Conservation (phyloP, 2,888 invertebrate species). For the Trachelus iudaicus region DNA sequence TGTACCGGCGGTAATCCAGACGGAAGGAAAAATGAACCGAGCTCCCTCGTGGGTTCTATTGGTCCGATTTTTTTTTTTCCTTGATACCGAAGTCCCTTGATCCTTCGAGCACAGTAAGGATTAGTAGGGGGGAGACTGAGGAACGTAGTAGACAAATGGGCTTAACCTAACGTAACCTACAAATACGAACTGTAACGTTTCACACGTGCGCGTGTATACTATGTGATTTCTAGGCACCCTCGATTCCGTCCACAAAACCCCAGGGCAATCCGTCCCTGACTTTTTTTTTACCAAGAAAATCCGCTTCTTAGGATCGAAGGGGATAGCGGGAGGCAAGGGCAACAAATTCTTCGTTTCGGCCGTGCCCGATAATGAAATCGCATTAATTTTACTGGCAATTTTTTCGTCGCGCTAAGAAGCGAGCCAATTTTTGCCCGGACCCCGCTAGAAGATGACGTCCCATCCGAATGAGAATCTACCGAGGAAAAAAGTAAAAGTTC, state of each 20-base stretch:
- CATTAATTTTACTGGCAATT: background rate
- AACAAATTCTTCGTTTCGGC: constrained; percentile 1
- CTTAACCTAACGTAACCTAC: too few relatives aligned
- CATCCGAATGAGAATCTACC: background rate
- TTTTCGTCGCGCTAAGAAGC: background rate
- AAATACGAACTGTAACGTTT: background rate
- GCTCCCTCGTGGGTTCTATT: background rate
- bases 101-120: background rate
- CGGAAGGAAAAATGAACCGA: background rate
- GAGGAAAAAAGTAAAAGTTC: background rate
- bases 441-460: background rate
- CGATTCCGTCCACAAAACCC: background rate
- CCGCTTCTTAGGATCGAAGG: background rate
- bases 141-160: too few relatives aligned
- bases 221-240: too few relatives aligned
- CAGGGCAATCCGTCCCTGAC: background rate
- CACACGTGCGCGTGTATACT: background rate
- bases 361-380: background rate
- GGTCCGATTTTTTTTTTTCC: background rate
- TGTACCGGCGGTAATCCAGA: background rate
- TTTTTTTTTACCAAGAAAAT: background rate
- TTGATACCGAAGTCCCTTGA: background rate
- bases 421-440: background rate
- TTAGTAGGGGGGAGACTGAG: background rate
- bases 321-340: background rate